Percentiles rank a stretch among this genome's conserved stretches.
Evolutionary conservation across 2,797 vertebrate species (phyloP).

Genomic region (Galago senegalensis): DNA sequence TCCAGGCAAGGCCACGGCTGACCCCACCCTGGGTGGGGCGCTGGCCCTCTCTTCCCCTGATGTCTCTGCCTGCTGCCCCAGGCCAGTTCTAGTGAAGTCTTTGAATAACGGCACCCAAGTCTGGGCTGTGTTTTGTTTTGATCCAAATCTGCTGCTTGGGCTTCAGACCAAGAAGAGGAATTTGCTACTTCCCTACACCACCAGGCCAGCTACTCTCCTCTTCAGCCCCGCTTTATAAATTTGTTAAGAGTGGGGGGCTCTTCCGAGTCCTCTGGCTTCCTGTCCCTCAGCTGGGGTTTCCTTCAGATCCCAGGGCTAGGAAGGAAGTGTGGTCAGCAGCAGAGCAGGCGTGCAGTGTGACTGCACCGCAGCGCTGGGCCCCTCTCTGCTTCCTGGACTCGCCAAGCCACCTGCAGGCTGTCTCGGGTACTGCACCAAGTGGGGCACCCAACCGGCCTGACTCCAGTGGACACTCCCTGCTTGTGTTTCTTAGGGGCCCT

Average conservation of each 20-base stretch:
- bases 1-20: not conserved
- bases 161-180: slow-evolving; percentile 49
- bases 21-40: not conserved
- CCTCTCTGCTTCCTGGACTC: not conserved
- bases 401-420: slow-evolving; percentile 85
- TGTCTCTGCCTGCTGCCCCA: accelerated
- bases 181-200: not conserved
- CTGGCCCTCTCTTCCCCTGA: not conserved
- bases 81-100: slow-evolving; percentile 6
- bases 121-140: slow-evolving; percentile 53
- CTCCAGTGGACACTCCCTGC: not conserved
- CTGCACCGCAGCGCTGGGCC: accelerated
- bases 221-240: not conserved
- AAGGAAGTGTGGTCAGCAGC: slow-evolving; percentile 78
- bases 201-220: not conserved
- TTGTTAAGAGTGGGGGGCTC: not conserved
- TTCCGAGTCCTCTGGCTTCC: not conserved
- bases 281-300: not conserved
- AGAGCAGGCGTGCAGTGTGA: not conserved
- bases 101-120: not conserved
- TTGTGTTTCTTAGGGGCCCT: not conserved
- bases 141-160: slow-evolving; percentile 65
- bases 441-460: not conserved
- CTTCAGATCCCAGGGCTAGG: slow-evolving; percentile 9
- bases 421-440: slow-evolving; percentile 40